Conservation (phyloP, 2,113 vertebrate genomes). For the Odobenus rosmarus region DNA sequence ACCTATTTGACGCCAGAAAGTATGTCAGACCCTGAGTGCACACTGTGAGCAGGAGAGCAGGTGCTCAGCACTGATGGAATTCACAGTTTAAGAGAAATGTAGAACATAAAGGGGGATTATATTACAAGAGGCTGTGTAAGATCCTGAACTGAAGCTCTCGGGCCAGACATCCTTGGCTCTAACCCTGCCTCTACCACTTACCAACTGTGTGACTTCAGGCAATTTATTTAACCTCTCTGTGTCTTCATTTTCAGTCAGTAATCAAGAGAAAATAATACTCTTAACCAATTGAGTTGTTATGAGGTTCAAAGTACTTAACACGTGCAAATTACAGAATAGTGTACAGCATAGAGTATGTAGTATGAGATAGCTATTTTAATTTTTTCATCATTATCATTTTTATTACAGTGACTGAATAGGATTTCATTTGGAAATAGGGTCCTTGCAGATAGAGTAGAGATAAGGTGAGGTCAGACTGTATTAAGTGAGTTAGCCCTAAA, state of each 20-base stretch:
- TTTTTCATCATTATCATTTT: constrained; percentile 14
- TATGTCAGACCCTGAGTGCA: too few relatives aligned
- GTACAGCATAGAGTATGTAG: neutral
- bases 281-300: neutral
- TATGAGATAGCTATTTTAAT: neutral
- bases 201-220: neutral
- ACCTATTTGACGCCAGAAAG: neutral
- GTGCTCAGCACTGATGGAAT: neutral
- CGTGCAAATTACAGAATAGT: neutral
- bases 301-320: neutral
- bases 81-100: neutral
- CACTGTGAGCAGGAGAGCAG: neutral
- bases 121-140: neutral
- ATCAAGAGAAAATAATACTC: constrained; percentile 5
- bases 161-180: neutral
- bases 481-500: neutral
- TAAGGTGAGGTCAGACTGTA: neutral
- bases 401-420: neutral
- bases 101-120: neutral
- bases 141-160: neutral
- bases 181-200: neutral
- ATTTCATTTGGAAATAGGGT: neutral
- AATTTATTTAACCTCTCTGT: neutral
- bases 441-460: neutral
- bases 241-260: neutral